A percentile compares a stretch with the other conserved stretches of the same genome.
Conservation (phyloP, 2,113 vertebrate species). For the Oreochromis tanganicae region DNA sequence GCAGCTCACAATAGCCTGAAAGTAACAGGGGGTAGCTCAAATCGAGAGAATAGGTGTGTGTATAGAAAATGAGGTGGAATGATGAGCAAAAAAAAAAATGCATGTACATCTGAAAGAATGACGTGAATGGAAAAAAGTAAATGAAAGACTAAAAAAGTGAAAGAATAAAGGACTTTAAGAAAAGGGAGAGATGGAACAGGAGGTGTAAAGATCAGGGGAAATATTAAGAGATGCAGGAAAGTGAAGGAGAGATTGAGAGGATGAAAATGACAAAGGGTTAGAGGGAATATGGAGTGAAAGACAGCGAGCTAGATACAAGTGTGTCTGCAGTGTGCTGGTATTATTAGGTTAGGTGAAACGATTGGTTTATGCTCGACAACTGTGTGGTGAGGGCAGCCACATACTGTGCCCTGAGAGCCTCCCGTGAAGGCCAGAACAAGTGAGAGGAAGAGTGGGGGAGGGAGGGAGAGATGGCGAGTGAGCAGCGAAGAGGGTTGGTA, state of each 20-base stretch:
- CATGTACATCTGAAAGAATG: neutral
- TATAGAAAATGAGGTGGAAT: neutral
- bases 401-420: constrained; percentile 58
- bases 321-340: constrained; percentile 14
- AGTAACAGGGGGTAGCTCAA: constrained; percentile 31
- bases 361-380: constrained; percentile 43
- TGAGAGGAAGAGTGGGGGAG: neutral
- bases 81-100: neutral
- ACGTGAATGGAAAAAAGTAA: fast-evolving
- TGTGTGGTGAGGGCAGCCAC: constrained; percentile 41
- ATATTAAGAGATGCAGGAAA: neutral
- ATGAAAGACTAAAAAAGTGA: neutral
- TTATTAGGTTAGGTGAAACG: constrained; percentile 55
- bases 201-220: neutral
- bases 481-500: neutral
- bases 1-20: constrained; percentile 34
- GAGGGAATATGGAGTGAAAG: neutral
- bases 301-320: neutral
- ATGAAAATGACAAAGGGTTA: constrained; percentile 7
- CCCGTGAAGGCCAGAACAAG: constrained; percentile 42
- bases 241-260: neutral
- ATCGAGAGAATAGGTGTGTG: neutral
- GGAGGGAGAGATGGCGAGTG: neutral
- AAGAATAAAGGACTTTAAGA: neutral
- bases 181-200: neutral